phyloP scores from a whole-genome alignment of 2,797 vertebrate species.

The Delichon dasypus region DNA sequence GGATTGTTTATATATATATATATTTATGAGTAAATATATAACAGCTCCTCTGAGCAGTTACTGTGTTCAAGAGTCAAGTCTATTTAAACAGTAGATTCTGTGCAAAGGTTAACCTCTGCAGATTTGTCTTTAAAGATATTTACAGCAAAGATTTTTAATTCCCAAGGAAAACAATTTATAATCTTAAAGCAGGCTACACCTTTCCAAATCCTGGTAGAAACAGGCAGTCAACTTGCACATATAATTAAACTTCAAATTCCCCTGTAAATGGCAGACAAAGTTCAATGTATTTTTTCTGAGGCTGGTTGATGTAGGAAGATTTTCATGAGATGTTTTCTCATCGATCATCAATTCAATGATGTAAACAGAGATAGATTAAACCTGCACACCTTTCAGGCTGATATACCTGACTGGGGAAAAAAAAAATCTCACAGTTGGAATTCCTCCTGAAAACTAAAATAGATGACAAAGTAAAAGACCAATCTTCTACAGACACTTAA shows the following conservation, averaged over 20 bases:
- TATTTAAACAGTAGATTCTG: neutral
- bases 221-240: slow-evolving; percentile 1
- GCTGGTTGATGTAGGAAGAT: slow-evolving; percentile 7
- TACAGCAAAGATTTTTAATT: neutral
- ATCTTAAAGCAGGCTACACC: neutral
- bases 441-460: slow-evolving; percentile 58
- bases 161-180: slow-evolving; percentile 5
- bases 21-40: neutral
- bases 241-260: slow-evolving; percentile 49
- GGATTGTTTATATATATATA: neutral
- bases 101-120: slow-evolving; percentile 7
- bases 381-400: slow-evolving; percentile 37
- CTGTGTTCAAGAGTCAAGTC: neutral
- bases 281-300: slow-evolving; percentile 27
- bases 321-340: slow-evolving; percentile 24
- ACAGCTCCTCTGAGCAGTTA: neutral
- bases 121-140: neutral
- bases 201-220: slow-evolving; percentile 32
- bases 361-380: slow-evolving; percentile 60
- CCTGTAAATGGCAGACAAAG: slow-evolving; percentile 39
- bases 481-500: slow-evolving; percentile 59
- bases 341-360: slow-evolving; percentile 27
- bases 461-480: slow-evolving; percentile 64
- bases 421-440: slow-evolving; percentile 46
- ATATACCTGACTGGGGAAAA: neutral